These are phyloP conservation scores for Limosa lapponica DNA, from an alignment of 2,797 vertebrate species.

Conservation along the genomic window DNA sequence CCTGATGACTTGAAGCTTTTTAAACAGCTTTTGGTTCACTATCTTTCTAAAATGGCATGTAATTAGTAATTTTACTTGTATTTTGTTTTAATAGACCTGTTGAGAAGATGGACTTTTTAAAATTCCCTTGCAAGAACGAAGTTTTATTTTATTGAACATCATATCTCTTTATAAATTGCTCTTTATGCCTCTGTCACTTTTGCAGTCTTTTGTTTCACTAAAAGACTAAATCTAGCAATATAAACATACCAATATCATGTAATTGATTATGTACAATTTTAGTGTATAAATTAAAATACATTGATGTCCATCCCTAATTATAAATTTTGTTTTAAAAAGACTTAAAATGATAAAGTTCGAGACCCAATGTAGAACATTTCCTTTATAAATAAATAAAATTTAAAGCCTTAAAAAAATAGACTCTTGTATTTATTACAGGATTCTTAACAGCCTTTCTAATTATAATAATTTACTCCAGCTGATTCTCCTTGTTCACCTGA, in stretches of 20 bases:
- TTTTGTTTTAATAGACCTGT: neutral
- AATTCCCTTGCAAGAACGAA: neutral
- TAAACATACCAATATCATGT: neutral
- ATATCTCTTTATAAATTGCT: neutral
- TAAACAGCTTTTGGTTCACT: neutral
- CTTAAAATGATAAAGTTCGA: fast-evolving
- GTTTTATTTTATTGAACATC: neutral
- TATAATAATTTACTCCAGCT: neutral
- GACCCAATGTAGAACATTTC: neutral
- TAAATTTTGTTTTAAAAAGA: neutral
- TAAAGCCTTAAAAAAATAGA: neutral
- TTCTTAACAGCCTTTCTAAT: neutral
- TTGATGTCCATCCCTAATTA: neutral
- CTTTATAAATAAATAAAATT: neutral
- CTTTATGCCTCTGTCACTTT: neutral
- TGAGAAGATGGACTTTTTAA: neutral
- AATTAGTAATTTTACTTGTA: neutral
- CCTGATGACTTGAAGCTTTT: neutral
- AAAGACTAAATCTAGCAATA: neutral
- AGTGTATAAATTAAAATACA: neutral
- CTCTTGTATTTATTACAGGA: neutral
- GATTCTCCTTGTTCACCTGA: neutral
- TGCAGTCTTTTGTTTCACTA: neutral
- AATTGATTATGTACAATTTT: neutral
- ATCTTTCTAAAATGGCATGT: neutral